Evolutionary conservation across 2,888 invertebrate genomes (phyloP), one percentile per base, ranked within the genome.

Genomic region (Hipparchia semele): DNA sequence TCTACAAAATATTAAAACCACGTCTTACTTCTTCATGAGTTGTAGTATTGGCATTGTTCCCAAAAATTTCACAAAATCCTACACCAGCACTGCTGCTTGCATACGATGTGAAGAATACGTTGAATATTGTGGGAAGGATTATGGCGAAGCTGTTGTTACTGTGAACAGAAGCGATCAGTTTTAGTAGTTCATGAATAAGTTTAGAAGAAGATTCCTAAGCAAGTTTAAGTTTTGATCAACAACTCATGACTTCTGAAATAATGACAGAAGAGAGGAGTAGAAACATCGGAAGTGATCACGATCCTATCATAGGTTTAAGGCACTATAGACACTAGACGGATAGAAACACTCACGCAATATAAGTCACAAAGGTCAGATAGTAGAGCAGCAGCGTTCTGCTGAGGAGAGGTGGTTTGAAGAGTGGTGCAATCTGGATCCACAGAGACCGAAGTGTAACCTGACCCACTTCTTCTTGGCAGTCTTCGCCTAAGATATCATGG

Each of bases 301-400:
- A 53, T 53, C 10, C 12, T 10, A 10, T 53, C 1, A 2, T 3
- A 12, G 12, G 12, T 4, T 4, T 9, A 9, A 53, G 10, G 10
- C 4, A 10, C 3, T 1, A 1, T 2, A 39, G 10, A 53, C 4
- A 10, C 0, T 39, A 39, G 39, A 39, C 10, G 9, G 6, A 45
- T 46, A 54, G 2, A 51, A 54, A 58, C 12, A 84, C 94, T 91
- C 86, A 96, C 96, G 96, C 96, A 78, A 96, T 95, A 90, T 96
- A 96, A 73, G 95, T 94, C 33, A 95, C 92, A 80, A 96, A 96
- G 76, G 95, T 95, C 33, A 96, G 91, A 72, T 93, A 90, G 81
- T 95, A 95, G 7, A 95, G 90, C 8, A 96, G 86, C 2, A 94
- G 66, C 0, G 96, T 96, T 68, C 89, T 90, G 62, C 84, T 83